These are phyloP conservation scores for Todus mexicanus DNA, from an alignment of 2,797 vertebrate genomes.

Conservation along the genomic window DNA sequence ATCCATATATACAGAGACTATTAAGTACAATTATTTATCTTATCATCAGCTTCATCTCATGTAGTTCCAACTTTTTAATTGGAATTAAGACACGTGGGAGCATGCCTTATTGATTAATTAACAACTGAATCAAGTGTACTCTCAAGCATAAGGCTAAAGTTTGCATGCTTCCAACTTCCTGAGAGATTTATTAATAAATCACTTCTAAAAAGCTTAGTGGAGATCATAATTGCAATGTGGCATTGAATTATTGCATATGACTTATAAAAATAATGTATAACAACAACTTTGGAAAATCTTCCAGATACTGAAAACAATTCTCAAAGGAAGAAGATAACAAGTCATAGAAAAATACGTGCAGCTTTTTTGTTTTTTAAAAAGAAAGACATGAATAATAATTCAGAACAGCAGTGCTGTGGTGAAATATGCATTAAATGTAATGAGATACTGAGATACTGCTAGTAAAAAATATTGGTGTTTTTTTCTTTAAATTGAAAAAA, in stretches of 20 bases:
- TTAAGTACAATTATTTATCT: not conserved
- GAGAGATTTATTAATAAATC: slow-evolving; percentile 61
- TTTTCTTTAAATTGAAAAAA: not conserved
- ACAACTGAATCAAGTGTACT: slow-evolving; percentile 42
- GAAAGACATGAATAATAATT: not conserved
- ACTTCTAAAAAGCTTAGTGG: slow-evolving; percentile 45
- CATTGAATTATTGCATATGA: not conserved
- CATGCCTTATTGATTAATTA: slow-evolving; percentile 65
- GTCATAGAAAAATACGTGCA: not conserved
- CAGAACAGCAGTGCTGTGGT: not conserved
- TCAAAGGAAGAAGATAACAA: not conserved
- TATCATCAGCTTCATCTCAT: not conserved
- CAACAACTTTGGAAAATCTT: not conserved
- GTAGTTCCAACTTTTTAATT: slow-evolving; percentile 57
- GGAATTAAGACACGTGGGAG: slow-evolving; percentile 58
- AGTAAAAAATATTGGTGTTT: not conserved
- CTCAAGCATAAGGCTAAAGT: slow-evolving; percentile 52
- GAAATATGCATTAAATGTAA: not conserved
- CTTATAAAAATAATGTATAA: not conserved
- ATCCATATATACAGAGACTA: not conserved
- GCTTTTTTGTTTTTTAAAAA: not conserved
- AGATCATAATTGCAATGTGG: slow-evolving; percentile 27
- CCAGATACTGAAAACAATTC: not conserved
- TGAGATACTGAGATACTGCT: not conserved
- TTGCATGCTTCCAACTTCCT: slow-evolving; percentile 47